A percentile compares a stretch with the other conserved stretches of the same genome.
Evolutionary conservation across 2,797 vertebrate species (phyloP).

Genomic region (Phoxinus dragarum): DNA sequence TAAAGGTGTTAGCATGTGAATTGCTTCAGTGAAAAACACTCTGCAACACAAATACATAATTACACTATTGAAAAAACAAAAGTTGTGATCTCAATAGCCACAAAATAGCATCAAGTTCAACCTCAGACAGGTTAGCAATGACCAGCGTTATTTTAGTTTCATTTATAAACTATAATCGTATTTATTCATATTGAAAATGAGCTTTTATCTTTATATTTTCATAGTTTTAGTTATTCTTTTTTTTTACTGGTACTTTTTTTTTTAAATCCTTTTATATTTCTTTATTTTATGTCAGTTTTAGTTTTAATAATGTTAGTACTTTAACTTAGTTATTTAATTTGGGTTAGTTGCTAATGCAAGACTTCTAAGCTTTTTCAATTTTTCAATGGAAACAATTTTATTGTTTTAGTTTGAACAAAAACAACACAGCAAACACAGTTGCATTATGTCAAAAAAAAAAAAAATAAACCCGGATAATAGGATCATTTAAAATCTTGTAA

Average conservation of each 20-base stretch:
- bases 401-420: not conserved
- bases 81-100: not conserved
- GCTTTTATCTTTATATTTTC: not conserved
- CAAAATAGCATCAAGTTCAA: not conserved
- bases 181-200: not conserved
- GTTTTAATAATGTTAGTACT: not conserved
- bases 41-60: not conserved
- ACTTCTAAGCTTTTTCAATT: not conserved
- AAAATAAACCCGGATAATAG: too few species aligned
- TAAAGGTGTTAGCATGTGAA: slow-evolving; percentile 27
- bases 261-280: too few species aligned
- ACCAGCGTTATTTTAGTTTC: not conserved
- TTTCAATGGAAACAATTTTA: not conserved
- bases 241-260: not conserved
- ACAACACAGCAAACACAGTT: not conserved
- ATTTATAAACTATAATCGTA: not conserved
- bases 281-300: too few species aligned
- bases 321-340: not conserved
- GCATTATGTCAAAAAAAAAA: not conserved
- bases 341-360: not conserved
- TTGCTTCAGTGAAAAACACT: not conserved
- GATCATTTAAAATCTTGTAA: not conserved
- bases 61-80: not conserved
- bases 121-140: not conserved
- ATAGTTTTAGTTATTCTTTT: too few species aligned